A percentile compares a stretch with the other conserved stretches of the same genome.
phyloP scores from a whole-genome alignment of 1,140 invertebrate species.

The Philotrypesis tridentata region DNA sequence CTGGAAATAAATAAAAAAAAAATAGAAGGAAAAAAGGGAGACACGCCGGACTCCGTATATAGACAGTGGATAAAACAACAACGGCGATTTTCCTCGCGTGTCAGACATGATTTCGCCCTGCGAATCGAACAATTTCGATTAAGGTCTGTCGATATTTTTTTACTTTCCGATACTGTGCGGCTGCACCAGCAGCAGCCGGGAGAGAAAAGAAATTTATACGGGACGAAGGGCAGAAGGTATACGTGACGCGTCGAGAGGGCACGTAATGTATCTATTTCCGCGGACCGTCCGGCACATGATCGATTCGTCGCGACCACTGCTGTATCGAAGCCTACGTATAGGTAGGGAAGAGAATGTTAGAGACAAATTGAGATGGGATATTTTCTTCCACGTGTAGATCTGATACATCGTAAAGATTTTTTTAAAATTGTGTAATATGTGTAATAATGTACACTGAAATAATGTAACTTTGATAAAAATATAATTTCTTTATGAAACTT shows the following conservation, averaged over 20 bases:
- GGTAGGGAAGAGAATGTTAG: not conserved
- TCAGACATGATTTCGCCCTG: not conserved
- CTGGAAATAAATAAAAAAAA: no score
- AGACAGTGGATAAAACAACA: not conserved
- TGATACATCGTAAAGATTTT: not conserved
- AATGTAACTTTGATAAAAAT: no score
- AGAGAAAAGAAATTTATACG: not conserved
- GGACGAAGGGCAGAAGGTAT: not conserved
- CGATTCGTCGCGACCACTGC: constrained; percentile 10
- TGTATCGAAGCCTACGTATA: not conserved
- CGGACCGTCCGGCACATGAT: constrained; percentile 3
- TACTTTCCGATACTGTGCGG: not conserved
- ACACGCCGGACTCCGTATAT: no score
- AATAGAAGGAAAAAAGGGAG: no score
- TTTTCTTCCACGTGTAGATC: not conserved
- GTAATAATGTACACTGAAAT: no score
- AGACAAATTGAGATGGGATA: constrained; percentile 3
- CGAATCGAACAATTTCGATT: constrained; percentile 31
- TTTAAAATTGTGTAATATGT: no score
- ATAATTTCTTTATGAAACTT: no score
- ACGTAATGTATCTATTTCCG: constrained; percentile 40
- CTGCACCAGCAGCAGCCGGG: not conserved
- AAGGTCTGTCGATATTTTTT: constrained; percentile 34
- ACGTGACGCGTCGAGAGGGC: constrained; percentile 14
- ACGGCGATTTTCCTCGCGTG: not conserved